phyloP scores from a whole-genome alignment of 2,797 vertebrate genomes.

The Vireo griseus region DNA sequence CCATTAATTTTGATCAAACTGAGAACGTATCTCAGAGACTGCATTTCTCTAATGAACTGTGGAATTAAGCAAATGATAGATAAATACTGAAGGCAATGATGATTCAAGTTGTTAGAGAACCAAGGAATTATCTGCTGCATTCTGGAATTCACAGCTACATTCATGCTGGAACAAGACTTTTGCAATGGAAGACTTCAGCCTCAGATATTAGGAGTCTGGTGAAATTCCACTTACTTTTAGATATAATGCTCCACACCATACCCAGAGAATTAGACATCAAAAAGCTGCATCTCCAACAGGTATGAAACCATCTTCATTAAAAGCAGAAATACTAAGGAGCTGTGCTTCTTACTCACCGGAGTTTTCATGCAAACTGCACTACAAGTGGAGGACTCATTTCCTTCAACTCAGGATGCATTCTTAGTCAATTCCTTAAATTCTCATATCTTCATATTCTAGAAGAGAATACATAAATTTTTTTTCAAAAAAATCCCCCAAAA shows the following conservation, averaged over 20 bases:
- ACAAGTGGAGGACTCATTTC: neutral
- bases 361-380: neutral
- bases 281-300: neutral
- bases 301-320: neutral
- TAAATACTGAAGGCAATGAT: neutral
- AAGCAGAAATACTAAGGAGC: neutral
- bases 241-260: neutral
- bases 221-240: neutral
- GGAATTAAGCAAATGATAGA: neutral
- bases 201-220: neutral
- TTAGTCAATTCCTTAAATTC: neutral
- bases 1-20: neutral
- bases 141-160: neutral
- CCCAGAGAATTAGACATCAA: neutral
- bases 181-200: neutral
- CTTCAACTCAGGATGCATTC: neutral
- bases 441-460: neutral
- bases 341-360: neutral
- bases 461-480: neutral
- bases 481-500: neutral
- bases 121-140: neutral
- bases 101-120: neutral
- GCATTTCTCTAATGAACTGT: neutral
- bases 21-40: neutral
- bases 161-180: neutral